A percentile compares a stretch with the other conserved stretches of the same genome.
Conservation (phyloP, 2,888 invertebrate species). For the Clivina fossor region DNA sequence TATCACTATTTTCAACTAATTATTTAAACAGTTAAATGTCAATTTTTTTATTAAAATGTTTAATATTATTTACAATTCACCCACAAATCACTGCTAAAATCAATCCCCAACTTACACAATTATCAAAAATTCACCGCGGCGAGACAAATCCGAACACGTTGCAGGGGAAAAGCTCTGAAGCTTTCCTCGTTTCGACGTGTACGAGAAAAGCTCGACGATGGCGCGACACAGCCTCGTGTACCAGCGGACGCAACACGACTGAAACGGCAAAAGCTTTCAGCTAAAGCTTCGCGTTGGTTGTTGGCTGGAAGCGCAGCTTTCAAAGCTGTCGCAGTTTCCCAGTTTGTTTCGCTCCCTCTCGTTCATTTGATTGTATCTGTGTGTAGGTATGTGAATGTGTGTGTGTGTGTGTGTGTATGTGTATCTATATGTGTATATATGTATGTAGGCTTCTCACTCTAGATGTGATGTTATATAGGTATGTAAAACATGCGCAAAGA, state of each 20-base stretch:
- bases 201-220: no score
- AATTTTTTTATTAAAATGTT: no score
- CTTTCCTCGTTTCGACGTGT: not conserved
- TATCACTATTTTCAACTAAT: no score
- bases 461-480: not conserved
- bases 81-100: no score
- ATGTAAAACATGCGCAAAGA: not conserved
- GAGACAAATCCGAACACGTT: not conserved
- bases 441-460: constrained; percentile 1
- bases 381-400: constrained; percentile 7
- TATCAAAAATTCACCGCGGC: no score
- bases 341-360: not conserved
- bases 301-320: constrained; percentile 6
- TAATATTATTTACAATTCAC: no score
- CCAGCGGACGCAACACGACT: constrained; percentile 29
- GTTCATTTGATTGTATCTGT: not conserved
- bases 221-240: constrained; percentile 15
- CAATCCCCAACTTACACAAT: no score
- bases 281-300: constrained; percentile 15
- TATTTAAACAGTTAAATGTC: no score
- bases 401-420: constrained; percentile 3
- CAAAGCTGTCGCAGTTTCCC: constrained; percentile 1
- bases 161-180: not conserved
- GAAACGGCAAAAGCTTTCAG: constrained; percentile 8
- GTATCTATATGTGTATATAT: not conserved